Conservation (phyloP, 2,113 vertebrate genomes). For the Empidonax alnorum region DNA sequence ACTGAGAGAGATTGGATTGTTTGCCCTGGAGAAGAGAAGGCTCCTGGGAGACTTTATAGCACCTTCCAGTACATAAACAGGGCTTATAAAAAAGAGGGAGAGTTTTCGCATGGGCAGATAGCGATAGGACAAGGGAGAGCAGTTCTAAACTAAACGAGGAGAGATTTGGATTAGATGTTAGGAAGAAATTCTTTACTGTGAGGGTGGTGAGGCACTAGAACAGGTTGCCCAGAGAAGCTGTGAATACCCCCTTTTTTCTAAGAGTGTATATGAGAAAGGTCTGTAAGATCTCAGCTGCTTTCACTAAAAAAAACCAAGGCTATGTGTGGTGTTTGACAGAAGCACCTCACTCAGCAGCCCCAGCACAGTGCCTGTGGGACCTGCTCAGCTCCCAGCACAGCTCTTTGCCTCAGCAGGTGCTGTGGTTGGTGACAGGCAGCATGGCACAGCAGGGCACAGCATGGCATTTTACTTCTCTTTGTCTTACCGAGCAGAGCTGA, state of each 20-base stretch:
- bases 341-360: not conserved
- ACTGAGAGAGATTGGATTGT: not conserved
- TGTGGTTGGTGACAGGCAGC: not conserved
- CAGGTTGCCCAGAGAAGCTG: not conserved
- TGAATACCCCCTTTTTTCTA: no score
- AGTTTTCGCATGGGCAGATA: not conserved
- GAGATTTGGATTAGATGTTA: not conserved
- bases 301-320: not conserved
- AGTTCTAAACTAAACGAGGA: not conserved
- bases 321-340: fast-evolving
- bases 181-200: not conserved
- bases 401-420: not conserved
- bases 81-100: not conserved
- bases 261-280: not conserved
- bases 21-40: not conserved
- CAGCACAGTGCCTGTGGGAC: not conserved
- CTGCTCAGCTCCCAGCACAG: not conserved
- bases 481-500: fast-evolving
- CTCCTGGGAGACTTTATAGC: not conserved
- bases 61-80: not conserved
- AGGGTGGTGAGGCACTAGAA: not conserved
- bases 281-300: not conserved
- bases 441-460: not conserved
- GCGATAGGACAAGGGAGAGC: not conserved
- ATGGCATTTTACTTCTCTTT: fast-evolving